Percentiles rank a stretch among this genome's conserved stretches.
Evolutionary conservation across 1,140 invertebrate genomes (phyloP).

Genomic region (Streblospio benedicti): DNA sequence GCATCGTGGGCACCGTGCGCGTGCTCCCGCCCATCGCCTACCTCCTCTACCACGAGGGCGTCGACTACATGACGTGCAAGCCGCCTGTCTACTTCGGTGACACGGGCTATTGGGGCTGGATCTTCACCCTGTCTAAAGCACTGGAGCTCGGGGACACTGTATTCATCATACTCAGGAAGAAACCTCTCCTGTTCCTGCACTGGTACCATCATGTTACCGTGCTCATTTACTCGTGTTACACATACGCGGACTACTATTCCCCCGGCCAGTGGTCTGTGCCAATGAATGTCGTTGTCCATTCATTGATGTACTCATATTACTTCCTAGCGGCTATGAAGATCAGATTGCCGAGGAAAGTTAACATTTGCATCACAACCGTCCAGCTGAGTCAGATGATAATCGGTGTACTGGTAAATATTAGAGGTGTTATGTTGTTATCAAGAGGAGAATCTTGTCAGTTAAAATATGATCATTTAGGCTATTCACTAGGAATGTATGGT

Average conservation of each 20-base stretch:
- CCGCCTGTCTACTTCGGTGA: constrained; percentile 37
- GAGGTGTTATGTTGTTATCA: constrained; percentile 56
- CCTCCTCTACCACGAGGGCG: constrained; percentile 73
- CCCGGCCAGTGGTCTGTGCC: constrained; percentile 91
- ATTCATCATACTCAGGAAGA: constrained; percentile 91
- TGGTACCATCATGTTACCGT: constrained; percentile 69
- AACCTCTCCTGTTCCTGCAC: constrained; percentile 94
- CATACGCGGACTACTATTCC: constrained; percentile 91
- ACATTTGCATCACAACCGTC: constrained; percentile 84
- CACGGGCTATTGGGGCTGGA: constrained; percentile 75
- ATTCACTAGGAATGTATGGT: constrained; percentile 88
- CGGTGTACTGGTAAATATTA: constrained; percentile 82
- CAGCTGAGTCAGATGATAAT: constrained; percentile 93
- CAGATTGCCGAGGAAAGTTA: constrained; percentile 70
- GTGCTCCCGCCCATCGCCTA: constrained; percentile 62
- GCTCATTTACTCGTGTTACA: constrained; percentile 93
- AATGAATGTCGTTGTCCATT: constrained; percentile 98
- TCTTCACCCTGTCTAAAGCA: constrained; percentile 85
- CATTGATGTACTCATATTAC: constrained; percentile 97
- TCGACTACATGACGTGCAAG: constrained; percentile 88
- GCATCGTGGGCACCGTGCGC: constrained; percentile 74
- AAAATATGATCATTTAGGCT: constrained; percentile 73
- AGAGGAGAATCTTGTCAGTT: constrained; percentile 70
- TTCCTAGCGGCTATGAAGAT: constrained; percentile 77
- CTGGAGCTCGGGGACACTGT: constrained; percentile 92